These are phyloP conservation scores for Drosophila teissieri DNA, from an alignment of 1,140 invertebrate species.

Conservation along the genomic window DNA sequence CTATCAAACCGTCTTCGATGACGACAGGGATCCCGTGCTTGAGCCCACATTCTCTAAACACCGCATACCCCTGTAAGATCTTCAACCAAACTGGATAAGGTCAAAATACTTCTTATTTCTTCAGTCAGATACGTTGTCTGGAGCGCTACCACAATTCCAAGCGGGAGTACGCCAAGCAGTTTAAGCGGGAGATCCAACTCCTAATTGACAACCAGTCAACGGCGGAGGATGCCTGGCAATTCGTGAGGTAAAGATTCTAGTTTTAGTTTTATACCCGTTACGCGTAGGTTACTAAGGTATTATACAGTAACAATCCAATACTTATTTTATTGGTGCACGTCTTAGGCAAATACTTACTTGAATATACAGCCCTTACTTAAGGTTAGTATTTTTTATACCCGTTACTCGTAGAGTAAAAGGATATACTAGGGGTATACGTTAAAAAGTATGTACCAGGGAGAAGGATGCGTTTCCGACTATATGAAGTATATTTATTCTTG, in stretches of 20 bases:
- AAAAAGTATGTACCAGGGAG: no score
- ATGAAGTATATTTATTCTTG: no score
- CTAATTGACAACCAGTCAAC: slow-evolving; percentile 43
- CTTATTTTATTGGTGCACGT: no score
- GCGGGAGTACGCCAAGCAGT: slow-evolving; percentile 20
- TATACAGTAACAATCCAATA: no score
- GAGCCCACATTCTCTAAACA: slow-evolving; percentile 24
- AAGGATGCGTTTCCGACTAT: no score
- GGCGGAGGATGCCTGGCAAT: slow-evolving; percentile 32
- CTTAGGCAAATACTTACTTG: no score
- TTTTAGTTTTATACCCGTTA: not conserved
- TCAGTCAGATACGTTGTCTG: slow-evolving; percentile 31
- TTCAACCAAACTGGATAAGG: not conserved
- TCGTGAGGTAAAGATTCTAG: slow-evolving; percentile 18
- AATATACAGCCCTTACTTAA: no score
- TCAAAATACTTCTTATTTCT: not conserved
- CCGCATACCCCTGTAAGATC: slow-evolving; percentile 30
- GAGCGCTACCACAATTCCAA: slow-evolving; percentile 17
- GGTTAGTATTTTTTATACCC: no score
- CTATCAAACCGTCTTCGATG: slow-evolving; percentile 6
- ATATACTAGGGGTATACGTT: no score
- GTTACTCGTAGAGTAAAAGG: no score
- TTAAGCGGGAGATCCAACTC: slow-evolving; percentile 32
- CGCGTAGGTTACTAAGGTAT: not conserved
- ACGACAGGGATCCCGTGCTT: not conserved